Base-by-base conservation (phyloP, 2,113 vertebrate species). In the Rafetus swinhoei region DNA sequence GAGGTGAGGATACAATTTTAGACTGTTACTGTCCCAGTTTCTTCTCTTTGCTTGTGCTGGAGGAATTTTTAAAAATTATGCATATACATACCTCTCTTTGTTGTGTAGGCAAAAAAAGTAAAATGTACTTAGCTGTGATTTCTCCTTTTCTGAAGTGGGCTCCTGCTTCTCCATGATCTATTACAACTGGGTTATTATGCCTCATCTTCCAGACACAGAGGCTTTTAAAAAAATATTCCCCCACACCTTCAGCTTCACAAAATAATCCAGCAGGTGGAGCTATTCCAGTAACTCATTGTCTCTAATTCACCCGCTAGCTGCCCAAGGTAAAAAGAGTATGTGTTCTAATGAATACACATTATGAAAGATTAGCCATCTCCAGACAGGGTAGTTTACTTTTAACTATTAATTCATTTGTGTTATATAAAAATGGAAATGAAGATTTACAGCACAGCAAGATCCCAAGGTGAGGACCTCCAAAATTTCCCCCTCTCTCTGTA, bases 61-160 rank as follows among this genome's bases (percentile, higher is more conserved):
- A 86, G 83, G 84, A 76, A 7, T 91, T 96, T 95, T 86, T 89
- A 54, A 86, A 91, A 85, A 3, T 29, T 79, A 60, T 92, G 93
- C 32, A 6, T 11, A 15, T 74, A 82, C 56, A 57, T 4, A 80
- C 22, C 86, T 79, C 1, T 85, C 76, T 80, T 86, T 29, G 57
- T 4, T 79, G 39, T 77, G 74, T 77, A 50, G 74, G 74, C 74
- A 27, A 39, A 77, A 50, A 77, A 77, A 77, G 39, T 6, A 50
- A 50, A 45, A 77, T 45, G 74, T 45, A 25, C 13, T 7, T 77
- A 25, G 39, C 74, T 77, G 24, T 50, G 39, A 50, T 85, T 90
- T 91, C 90, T 12, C 69, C 85, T 53, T 25, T 16, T 62, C 92
- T 84, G 7, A 79, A 79, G 50, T 35, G 7, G 50, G 2, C 65